Evolutionary conservation across 2,113 vertebrate species (phyloP), one percentile per base, ranked within the genome.

Genomic region (Triplophysa dalaica): DNA sequence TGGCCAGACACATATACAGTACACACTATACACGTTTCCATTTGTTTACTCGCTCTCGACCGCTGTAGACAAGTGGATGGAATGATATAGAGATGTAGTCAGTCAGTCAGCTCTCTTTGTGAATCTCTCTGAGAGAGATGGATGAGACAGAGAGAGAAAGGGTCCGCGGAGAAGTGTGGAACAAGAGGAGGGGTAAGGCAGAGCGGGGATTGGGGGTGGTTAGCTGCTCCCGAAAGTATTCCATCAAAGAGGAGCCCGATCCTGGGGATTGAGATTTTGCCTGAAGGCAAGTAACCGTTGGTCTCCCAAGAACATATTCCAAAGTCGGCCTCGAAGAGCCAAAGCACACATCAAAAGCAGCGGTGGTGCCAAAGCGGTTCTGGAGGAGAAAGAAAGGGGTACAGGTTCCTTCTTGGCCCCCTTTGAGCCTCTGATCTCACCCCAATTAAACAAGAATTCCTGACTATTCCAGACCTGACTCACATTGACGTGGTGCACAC

Each of bases 251-350:
- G 87, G 88, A 88, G 87, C 85, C 82, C 88, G 91, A 94, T 92
- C 91, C 87, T 81, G 82, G 91, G 92, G 92, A 93, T 93, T 92
- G 92, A 90, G 91, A 92, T 92, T 91, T 87, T 87, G 92, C 93
- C 93, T 89, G 85, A 81, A 90, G 93, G 93, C 92, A 89, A 93
- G 91, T 92, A 91, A 91, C 90, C 90, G 85, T 78, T 79, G 90
- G 90, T 93, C 92, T 93, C 93, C 91, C 92, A 93, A 93, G 93
- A 92, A 94, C 91, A 91, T 90, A 90, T 89, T 94, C 91, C 91
- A 91, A 91, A 92, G 92, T 89, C 87, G 87, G 82, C 92, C 90
- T 90, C 83, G 81, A 89, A 91, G 88, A 91, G 90, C 91, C 91
- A 93, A 93, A 93, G 91, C 92, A 92, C 91, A 93, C 90, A 92